Conservation (phyloP, 2,888 invertebrate genomes). For the Cheilosia grossa region DNA sequence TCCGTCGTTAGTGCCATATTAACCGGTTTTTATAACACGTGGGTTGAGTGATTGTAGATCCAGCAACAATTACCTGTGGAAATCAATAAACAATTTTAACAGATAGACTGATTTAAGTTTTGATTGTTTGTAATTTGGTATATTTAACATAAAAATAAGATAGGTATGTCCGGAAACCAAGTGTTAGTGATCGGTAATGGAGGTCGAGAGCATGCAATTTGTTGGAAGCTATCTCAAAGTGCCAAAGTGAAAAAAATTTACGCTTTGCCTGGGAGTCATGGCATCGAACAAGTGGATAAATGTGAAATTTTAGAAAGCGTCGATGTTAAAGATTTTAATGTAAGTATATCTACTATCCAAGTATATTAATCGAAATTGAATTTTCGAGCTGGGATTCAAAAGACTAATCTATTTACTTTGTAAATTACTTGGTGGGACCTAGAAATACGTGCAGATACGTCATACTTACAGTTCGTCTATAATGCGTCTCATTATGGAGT, state of each 20-base stretch:
- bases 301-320: constrained; percentile 86
- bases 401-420: too few relatives aligned
- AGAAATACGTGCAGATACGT: too few relatives aligned
- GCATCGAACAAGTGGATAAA: constrained; percentile 88
- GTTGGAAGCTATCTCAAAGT: constrained; percentile 96
- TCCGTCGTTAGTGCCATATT: not conserved
- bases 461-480: too few relatives aligned
- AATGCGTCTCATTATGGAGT: too few relatives aligned
- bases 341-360: constrained; percentile 82
- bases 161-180: constrained; percentile 81
- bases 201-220: constrained; percentile 97
- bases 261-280: constrained; percentile 95
- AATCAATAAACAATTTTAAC: constrained; percentile 3
- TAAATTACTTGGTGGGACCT: too few relatives aligned
- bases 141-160: not conserved
- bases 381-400: not conserved
- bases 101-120: not conserved
- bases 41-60: constrained; percentile 1
- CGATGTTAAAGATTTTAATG: constrained; percentile 88
- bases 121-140: not conserved
- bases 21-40: constrained; percentile 44
- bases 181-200: constrained; percentile 95
- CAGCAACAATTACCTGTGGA: not conserved
- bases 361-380: not conserved
- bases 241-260: constrained; percentile 88